Percentiles rank a stretch among this genome's conserved stretches.
Conservation (phyloP, 2,888 invertebrate genomes). For the Microctonus hyperodae region DNA sequence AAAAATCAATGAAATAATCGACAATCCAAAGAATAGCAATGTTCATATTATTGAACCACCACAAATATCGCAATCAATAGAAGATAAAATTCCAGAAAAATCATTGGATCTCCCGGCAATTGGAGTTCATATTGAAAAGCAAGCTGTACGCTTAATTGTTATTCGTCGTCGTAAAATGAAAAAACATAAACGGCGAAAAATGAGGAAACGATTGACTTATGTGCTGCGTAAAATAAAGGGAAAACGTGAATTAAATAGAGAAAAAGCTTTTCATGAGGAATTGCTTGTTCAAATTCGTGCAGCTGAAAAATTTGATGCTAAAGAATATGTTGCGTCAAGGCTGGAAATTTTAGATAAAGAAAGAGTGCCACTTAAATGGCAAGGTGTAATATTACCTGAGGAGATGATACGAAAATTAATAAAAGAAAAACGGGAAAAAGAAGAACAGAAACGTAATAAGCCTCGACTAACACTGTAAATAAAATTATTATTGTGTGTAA, state of each 20-base stretch:
- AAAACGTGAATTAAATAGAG: conserved; percentile 75
- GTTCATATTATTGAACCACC: neutral
- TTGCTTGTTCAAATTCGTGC: conserved; percentile 74
- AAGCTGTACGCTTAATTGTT: conserved; percentile 77
- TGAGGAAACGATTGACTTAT: conserved; percentile 80
- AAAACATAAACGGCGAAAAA: conserved; percentile 82
- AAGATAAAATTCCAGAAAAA: conserved; percentile 64
- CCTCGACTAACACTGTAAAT: conserved; percentile 34
- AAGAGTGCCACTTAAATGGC: conserved; percentile 67
- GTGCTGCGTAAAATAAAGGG: conserved; percentile 75
- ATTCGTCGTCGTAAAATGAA: conserved; percentile 86
- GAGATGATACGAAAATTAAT: conserved; percentile 73
- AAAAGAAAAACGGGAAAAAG: conserved; percentile 67
- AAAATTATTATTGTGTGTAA: neutral
- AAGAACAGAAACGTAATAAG: conserved; percentile 37
- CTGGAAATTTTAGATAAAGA: conserved; percentile 70
- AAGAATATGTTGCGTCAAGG: conserved; percentile 73
- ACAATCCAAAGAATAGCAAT: neutral
- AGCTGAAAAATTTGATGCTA: conserved; percentile 80
- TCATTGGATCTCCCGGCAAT: conserved; percentile 65
- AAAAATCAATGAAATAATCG: conserved; percentile 44
- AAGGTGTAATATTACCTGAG: conserved; percentile 72
- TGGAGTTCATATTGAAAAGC: conserved; percentile 68
- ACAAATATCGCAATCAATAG: conserved; percentile 25
- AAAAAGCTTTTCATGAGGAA: conserved; percentile 78